Evolutionary conservation across 1,140 invertebrate species (phyloP).

Genomic region (Drosophila triauraria): DNA sequence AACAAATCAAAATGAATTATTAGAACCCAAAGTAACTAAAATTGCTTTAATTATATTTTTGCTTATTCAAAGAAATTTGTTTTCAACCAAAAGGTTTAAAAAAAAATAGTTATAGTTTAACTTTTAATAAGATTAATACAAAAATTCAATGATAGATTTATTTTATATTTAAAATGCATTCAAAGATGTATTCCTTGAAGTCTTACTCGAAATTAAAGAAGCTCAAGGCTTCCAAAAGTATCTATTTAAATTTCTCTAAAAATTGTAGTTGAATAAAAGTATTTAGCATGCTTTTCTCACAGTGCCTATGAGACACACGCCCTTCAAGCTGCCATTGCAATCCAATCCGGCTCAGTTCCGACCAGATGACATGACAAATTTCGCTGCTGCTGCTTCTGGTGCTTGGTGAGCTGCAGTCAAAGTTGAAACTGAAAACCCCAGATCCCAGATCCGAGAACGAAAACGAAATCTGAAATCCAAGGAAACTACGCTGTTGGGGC

Average conservation of each 20-base stretch:
- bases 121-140: too few relatives aligned
- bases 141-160: too few relatives aligned
- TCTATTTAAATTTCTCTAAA: neutral
- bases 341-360: slow-evolving; percentile 30
- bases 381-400: slow-evolving; percentile 26
- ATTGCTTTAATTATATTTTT: neutral
- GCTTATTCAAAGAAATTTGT: too few relatives aligned
- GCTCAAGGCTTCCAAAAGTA: neutral
- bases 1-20: too few relatives aligned
- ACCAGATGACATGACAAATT: slow-evolving; percentile 56
- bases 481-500: slow-evolving; percentile 8
- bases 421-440: slow-evolving; percentile 31
- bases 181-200: too few relatives aligned
- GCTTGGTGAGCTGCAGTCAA: slow-evolving; percentile 32
- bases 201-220: too few relatives aligned
- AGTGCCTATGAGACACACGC: slow-evolving; percentile 12
- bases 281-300: slow-evolving; percentile 1
- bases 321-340: slow-evolving; percentile 26
- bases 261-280: neutral
- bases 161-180: too few relatives aligned
- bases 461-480: slow-evolving; percentile 16
- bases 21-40: too few relatives aligned
- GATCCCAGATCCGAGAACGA: slow-evolving; percentile 6
- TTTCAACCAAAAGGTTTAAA: too few relatives aligned
- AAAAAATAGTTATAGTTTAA: too few relatives aligned